Evolutionary conservation across 2,113 vertebrate genomes (phyloP).

Genomic region (Morone saxatilis): DNA sequence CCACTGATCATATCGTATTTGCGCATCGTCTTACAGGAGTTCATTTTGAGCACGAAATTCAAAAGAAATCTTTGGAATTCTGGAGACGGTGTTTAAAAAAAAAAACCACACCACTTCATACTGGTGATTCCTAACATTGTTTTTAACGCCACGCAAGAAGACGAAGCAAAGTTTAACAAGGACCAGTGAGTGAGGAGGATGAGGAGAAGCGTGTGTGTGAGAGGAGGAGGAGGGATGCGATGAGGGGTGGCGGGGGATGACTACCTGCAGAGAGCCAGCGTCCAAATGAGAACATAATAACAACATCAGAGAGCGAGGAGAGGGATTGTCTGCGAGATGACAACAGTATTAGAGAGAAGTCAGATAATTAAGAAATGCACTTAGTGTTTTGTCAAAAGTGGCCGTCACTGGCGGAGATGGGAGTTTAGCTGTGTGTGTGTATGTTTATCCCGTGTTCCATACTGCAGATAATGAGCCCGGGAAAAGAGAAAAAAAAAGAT

Average conservation of each 20-base stretch:
- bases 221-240: slow-evolving; percentile 40
- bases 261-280: slow-evolving; percentile 82
- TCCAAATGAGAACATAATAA: slow-evolving; percentile 84
- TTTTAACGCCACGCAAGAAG: neutral
- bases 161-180: slow-evolving; percentile 50
- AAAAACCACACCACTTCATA: neutral
- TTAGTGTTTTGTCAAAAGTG: slow-evolving; percentile 85
- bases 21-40: neutral
- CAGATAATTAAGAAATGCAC: slow-evolving; percentile 85
- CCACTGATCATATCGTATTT: slow-evolving; percentile 58
- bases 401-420: slow-evolving; percentile 73
- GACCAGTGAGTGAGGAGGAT: neutral
- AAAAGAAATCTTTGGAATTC: neutral
- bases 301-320: slow-evolving; percentile 76
- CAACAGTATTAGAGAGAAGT: slow-evolving; percentile 80
- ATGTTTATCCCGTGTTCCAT: slow-evolving; percentile 2
- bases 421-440: slow-evolving; percentile 38
- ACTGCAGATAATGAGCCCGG: slow-evolving; percentile 76
- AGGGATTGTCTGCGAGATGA: slow-evolving; percentile 80
- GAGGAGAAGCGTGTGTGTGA: slow-evolving; percentile 10
- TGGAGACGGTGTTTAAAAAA: neutral
- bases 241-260: slow-evolving; percentile 47
- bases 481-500: slow-evolving; percentile 22
- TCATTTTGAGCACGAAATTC: neutral
- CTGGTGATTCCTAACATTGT: slow-evolving; percentile 67